Percentiles rank a stretch among this genome's conserved stretches.
Evolutionary conservation across 2,797 vertebrate species (phyloP).

Genomic region (Pitangus sulphuratus): DNA sequence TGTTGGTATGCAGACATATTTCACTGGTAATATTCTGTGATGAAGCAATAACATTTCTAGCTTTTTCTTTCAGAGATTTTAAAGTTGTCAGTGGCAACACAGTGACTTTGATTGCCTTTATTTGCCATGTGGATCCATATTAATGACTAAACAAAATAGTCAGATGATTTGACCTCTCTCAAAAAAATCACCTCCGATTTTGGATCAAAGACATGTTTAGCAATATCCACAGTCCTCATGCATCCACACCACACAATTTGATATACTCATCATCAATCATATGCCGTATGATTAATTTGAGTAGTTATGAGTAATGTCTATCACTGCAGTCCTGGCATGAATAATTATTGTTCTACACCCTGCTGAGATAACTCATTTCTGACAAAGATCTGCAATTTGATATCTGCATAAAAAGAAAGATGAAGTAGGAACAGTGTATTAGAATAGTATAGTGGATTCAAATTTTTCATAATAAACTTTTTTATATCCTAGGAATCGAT

Average conservation of each 20-base stretch:
- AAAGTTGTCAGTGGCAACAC: constrained; percentile 9
- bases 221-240: constrained; percentile 45
- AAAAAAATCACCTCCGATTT: constrained; percentile 61
- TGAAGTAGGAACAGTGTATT: constrained; percentile 20
- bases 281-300: constrained; percentile 65
- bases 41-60: background rate
- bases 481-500: background rate
- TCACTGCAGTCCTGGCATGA: constrained; percentile 42
- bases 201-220: constrained; percentile 65
- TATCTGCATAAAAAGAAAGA: constrained; percentile 48
- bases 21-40: background rate
- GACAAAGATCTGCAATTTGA: constrained; percentile 50
- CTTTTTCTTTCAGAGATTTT: background rate
- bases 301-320: constrained; percentile 65
- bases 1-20: background rate
- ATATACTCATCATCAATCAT: constrained; percentile 57
- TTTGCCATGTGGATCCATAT: constrained; percentile 4
- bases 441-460: background rate
- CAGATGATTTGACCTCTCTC: constrained; percentile 40
- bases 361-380: constrained; percentile 58
- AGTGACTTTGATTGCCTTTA: constrained; percentile 13
- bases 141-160: constrained; percentile 38
- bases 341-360: constrained; percentile 58
- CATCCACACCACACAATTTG: constrained; percentile 44
- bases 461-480: constrained; percentile 9